Evolutionary conservation across 2,113 vertebrate genomes (phyloP).

Genomic region (Mustela nigripes): DNA sequence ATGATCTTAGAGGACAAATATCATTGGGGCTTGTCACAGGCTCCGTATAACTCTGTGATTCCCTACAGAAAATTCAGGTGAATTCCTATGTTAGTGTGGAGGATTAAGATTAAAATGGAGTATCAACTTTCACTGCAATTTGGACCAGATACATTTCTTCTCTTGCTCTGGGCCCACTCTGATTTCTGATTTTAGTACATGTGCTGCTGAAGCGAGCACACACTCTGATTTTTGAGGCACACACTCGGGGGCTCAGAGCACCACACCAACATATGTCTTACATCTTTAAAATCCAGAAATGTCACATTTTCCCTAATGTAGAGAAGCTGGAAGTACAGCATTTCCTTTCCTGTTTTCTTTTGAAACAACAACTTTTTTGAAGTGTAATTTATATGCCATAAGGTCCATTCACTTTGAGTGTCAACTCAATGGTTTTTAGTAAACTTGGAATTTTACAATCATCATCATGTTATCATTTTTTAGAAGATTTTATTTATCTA

Average conservation of each 20-base stretch:
- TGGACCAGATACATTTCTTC: not conserved
- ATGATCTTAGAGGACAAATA: not conserved
- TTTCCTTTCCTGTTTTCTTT: not conserved
- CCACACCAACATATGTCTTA: not conserved
- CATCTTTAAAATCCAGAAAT: not conserved
- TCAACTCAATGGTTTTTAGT: not conserved
- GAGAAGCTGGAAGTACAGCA: not conserved
- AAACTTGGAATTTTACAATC: not conserved
- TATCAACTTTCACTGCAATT: not conserved
- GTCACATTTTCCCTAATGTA: not conserved
- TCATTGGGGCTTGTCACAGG: not conserved
- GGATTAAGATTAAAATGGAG: not conserved
- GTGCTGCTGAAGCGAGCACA: no score
- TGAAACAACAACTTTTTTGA: not conserved
- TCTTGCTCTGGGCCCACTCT: not conserved
- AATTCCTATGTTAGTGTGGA: not conserved
- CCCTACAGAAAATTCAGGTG: not conserved
- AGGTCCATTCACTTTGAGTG: not conserved
- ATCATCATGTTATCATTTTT: not conserved
- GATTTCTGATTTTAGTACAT: not conserved
- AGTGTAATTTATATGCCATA: not conserved
- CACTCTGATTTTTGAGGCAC: not conserved
- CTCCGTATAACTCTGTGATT: not conserved
- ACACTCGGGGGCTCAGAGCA: not conserved
- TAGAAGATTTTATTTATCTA: not conserved